Evolutionary conservation across 2,888 invertebrate species (phyloP), one percentile per base, ranked within the genome.

Genomic region (Eubasilissa splendida): DNA sequence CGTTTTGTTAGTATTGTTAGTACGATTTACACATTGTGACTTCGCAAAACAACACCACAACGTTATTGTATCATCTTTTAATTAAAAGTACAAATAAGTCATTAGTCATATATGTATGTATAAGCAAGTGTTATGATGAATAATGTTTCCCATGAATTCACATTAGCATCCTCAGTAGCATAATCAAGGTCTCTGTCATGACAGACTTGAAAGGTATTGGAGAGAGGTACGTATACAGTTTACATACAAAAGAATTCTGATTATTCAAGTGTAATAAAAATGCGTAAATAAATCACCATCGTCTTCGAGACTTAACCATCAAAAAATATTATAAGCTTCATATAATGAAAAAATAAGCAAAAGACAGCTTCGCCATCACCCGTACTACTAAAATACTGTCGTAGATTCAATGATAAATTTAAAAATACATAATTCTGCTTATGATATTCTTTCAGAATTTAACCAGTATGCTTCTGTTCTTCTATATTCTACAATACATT

Each of bases 1-100:
- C 42, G 33, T 33, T 73, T 22, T 73, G n/a, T 73, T 73, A 73
- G 73, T 73, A 58, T 56, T 73, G 73, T 73, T 73, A 73, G 73
- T 73, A 56, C 14, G 31, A 73, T 58, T 31, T 42, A 42, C 56
- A 8, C 33, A 73, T 42, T 42, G 31, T 73, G 11, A 58, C 33
- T 73, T 73, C 58, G 58, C 73, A 58, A 73, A 42, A 73, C 58
- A 58, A 73, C 70, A 70, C 70, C 70, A 52, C 53, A 70, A 22
- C 70, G 53, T 52, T 52, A 9, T 70, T 22, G 22, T 22, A 22
- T 22, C 22, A 22, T 22, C 1, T 22, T 22, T 22, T 22, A 14
- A 68, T 12, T 68, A 52, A 53, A 53, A 53, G 22, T 14, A 70
- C 22, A 70, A 50, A 33, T 33, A 31, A 66, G 42, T 42, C 66